These are phyloP conservation scores for Metallyticus violacea DNA, from an alignment of 2,888 invertebrate species.

Conservation along the genomic window DNA sequence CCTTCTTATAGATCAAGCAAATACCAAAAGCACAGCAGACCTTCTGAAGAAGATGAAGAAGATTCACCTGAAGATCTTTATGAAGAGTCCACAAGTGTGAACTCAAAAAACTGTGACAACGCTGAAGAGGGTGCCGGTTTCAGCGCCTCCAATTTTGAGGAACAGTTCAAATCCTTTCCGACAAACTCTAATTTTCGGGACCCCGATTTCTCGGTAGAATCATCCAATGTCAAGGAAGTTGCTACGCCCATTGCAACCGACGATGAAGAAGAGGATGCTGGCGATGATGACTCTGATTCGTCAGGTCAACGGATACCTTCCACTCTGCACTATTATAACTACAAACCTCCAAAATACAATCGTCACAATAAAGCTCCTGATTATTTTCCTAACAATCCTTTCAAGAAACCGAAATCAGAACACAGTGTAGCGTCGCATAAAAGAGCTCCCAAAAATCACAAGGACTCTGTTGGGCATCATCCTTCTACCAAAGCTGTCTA, in stretches of 20 bases:
- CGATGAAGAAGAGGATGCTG: neutral
- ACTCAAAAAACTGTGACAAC: neutral
- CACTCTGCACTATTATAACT: neutral
- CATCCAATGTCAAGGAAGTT: neutral
- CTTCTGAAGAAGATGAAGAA: neutral
- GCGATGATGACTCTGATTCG: neutral
- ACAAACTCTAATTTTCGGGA: neutral
- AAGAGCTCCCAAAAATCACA: neutral
- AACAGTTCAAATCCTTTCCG: conserved; percentile 3
- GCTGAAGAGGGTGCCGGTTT: neutral
- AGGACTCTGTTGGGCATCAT: neutral
- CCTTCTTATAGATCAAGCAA: neutral
- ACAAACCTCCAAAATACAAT: neutral
- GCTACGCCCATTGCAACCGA: neutral
- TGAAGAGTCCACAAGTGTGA: neutral
- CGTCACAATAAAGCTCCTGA: neutral
- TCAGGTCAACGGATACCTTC: neutral
- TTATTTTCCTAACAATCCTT: neutral
- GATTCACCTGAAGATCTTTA: neutral
- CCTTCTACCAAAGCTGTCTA: neutral
- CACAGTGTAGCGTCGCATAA: neutral
- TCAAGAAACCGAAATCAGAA: neutral
- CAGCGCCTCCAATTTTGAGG: neutral
- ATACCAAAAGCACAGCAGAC: neutral
- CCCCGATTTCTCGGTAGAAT: neutral